Conservation (phyloP, 1,140 invertebrate genomes). For the Listronotus bonariensis region DNA sequence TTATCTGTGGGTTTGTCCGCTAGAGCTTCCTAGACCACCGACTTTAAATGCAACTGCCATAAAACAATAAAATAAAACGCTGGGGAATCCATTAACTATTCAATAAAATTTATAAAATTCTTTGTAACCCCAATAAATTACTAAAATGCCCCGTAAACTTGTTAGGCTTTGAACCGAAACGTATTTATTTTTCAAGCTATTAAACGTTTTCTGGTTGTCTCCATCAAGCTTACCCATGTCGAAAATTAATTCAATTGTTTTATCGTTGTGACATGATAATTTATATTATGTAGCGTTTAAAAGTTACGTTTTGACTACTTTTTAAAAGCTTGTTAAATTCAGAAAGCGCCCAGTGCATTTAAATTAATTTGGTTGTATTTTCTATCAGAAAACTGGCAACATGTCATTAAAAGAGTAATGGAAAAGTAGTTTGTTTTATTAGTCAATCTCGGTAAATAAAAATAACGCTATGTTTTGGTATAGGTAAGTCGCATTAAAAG, state of each 20-base stretch:
- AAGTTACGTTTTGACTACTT: conserved; percentile 15
- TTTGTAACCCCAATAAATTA: conserved; percentile 43
- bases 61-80: conserved; percentile 40
- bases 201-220: conserved; percentile 39
- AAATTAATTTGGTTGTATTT: not conserved
- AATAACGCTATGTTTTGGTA: too few relatives aligned
- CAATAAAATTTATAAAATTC: conserved; percentile 42
- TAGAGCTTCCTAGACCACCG: conserved; percentile 2
- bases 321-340: not conserved
- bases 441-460: too few relatives aligned
- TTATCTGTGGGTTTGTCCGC: conserved; percentile 20
- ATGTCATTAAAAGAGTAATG: too few relatives aligned
- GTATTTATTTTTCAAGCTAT: conserved; percentile 39
- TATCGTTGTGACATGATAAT: conserved; percentile 37
- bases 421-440: too few relatives aligned
- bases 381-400: too few relatives aligned
- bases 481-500: too few relatives aligned
- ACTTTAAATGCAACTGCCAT: conserved; percentile 38
- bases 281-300: conserved; percentile 35
- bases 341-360: not conserved
- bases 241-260: conserved; percentile 57
- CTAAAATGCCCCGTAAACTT: conserved; percentile 47
- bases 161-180: conserved; percentile 38
- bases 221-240: conserved; percentile 50
- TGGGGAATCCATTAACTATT: conserved; percentile 39